Base-by-base conservation (phyloP, 2,797 vertebrate genomes). In the Antennarius maculatus region DNA sequence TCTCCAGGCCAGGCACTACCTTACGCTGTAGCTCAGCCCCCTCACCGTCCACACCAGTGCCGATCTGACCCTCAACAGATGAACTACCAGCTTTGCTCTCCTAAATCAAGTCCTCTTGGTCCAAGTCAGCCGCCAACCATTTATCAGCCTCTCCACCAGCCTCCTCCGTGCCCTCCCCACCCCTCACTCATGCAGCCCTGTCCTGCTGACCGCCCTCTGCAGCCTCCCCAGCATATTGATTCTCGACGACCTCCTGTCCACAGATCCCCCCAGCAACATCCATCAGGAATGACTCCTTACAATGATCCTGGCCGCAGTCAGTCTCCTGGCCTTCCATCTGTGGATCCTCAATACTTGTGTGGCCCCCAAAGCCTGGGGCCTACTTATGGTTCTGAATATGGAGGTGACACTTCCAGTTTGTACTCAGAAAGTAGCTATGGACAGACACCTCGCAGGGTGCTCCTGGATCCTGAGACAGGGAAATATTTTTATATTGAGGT, bases 401-500 rank as follows among this genome's bases (percentile, higher is more conserved):
- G 89, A 1, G 89, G 91, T 0, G 92, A 94, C 1, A 51, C 77
- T 61, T 88, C 91, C 0, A 93, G 90, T 52, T 52, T 92, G 0
- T 93, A 93, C 28, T 94, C 94, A 55, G 94, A 95, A 66, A 89
- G 84, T 47, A 87, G 74, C 18, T 93, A 90, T 48, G 61, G 77
- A 37, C 74, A 94, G 47, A 27, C 79, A 0, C 92, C 93, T 61
- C 89, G 96, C 14, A 95, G 93, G 86, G 93, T 98, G 68, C 94
- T 98, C 0, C 75, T 98, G 13, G 97, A 99, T 89, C 97, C 97
- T 0, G 94, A 96, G 87, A 98, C 94, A 1, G 97, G 97, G 12
- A 98, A 97, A 58, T 98, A 94, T 82, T 99, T 98, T 85, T 96
- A 96, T 34, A 89, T 99, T 39, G 97, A 99, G 81, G 91, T 95